A percentile compares a stretch with the other conserved stretches of the same genome.
Evolutionary conservation across 2,797 vertebrate genomes (phyloP).

Genomic region (Clarias fuscus): DNA sequence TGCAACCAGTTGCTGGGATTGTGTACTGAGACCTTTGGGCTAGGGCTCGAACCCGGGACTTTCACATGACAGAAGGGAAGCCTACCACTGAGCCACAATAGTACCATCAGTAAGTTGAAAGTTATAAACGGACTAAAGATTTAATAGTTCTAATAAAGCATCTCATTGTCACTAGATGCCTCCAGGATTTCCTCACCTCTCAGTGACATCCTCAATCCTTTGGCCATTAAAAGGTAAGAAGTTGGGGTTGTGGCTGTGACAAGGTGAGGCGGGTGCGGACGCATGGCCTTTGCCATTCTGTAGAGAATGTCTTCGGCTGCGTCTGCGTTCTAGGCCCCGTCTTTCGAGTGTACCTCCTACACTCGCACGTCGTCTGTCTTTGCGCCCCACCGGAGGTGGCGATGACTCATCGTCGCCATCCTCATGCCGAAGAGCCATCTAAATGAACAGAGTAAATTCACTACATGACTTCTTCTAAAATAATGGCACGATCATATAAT

Average conservation of each 20-base stretch:
- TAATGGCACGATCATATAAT: not conserved
- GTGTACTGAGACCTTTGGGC: no score
- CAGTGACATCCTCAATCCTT: slow-evolving; percentile 77
- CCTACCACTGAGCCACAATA: not conserved
- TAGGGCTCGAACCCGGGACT: no score
- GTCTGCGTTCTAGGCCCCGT: slow-evolving; percentile 84
- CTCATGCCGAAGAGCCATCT: slow-evolving; percentile 86
- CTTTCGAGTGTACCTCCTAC: slow-evolving; percentile 78
- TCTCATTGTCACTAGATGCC: not conserved
- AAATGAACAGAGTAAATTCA: slow-evolving; percentile 28
- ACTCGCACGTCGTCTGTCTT: slow-evolving; percentile 85
- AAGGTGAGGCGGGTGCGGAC: slow-evolving; percentile 84
- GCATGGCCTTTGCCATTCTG: slow-evolving; percentile 79
- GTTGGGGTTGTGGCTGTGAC: slow-evolving; percentile 58
- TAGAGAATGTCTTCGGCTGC: slow-evolving; percentile 90
- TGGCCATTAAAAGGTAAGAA: slow-evolving; percentile 74
- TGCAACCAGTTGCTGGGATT: no score
- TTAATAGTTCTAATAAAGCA: not conserved
- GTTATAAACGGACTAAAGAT: not conserved
- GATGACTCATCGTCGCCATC: slow-evolving; percentile 85
- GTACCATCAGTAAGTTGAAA: not conserved
- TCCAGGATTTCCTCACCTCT: slow-evolving; percentile 79
- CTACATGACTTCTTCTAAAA: not conserved
- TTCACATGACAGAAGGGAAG: no score
- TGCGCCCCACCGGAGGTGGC: slow-evolving; percentile 75